A percentile compares a stretch with the other conserved stretches of the same genome.
Conservation (phyloP, 2,113 vertebrate genomes). For the Phoxinus phoxinus region DNA sequence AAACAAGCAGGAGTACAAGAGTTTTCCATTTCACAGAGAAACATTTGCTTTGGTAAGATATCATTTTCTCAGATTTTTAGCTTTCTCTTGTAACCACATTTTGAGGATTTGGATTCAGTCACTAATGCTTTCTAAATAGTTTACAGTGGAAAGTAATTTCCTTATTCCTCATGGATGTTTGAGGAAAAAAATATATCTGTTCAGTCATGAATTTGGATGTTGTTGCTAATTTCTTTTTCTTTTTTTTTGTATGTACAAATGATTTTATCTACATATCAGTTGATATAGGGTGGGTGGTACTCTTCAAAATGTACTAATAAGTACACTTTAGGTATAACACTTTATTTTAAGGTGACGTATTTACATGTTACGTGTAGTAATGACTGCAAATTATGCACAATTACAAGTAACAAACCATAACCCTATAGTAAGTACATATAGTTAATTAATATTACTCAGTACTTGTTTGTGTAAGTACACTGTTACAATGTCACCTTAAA, state of each 20-base stretch:
- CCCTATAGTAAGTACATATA: too few relatives aligned
- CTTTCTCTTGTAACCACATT: neutral
- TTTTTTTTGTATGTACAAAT: neutral
- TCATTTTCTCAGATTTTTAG: neutral
- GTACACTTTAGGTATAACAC: too few relatives aligned
- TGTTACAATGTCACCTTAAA: too few relatives aligned
- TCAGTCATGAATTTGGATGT: neutral
- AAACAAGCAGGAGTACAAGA: neutral
- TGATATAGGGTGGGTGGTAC: too few relatives aligned
- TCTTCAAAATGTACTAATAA: too few relatives aligned
- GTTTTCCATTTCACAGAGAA: neutral
- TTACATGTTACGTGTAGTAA: too few relatives aligned
- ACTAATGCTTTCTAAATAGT: neutral
- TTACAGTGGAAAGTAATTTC: neutral
- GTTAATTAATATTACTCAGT: too few relatives aligned
- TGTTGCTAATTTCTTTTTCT: neutral
- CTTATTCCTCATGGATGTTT: neutral
- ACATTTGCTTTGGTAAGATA: slow-evolving; percentile 41
- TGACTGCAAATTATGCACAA: too few relatives aligned
- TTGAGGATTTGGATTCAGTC: neutral
- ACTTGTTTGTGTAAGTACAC: too few relatives aligned
- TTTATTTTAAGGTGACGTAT: too few relatives aligned
- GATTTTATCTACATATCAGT: neutral
- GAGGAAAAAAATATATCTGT: neutral
- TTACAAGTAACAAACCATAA: too few relatives aligned